Evolutionary conservation across 2,888 invertebrate genomes (phyloP).

Genomic region (Thymelicus sylvestris): DNA sequence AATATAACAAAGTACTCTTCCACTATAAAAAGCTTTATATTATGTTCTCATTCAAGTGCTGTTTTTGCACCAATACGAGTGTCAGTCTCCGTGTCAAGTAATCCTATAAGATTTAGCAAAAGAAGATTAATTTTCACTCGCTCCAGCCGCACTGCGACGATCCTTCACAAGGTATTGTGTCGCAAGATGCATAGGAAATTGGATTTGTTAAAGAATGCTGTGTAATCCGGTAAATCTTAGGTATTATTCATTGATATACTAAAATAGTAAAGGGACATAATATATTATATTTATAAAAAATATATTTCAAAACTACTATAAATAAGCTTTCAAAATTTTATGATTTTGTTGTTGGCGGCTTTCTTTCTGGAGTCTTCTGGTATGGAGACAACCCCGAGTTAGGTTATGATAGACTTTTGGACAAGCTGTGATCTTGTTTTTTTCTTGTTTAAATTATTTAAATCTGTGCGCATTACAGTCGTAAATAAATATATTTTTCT

Average conservation of each 20-base stretch:
- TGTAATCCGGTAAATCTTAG: background rate
- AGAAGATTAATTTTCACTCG: slow-evolving; percentile 38
- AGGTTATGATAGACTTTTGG: no score
- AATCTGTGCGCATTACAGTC: no score
- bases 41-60: background rate
- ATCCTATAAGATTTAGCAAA: slow-evolving; percentile 40
- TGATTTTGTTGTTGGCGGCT: no score
- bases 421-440: no score
- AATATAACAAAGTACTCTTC: slow-evolving; percentile 3
- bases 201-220: background rate
- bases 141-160: background rate
- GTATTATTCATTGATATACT: background rate
- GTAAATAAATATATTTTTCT: no score
- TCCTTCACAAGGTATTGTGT: background rate
- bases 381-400: no score
- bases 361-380: no score
- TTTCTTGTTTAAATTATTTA: no score
- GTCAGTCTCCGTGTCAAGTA: slow-evolving; percentile 28
- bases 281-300: no score
- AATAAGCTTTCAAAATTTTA: no score
- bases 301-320: no score
- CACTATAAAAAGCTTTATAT: slow-evolving; percentile 4
- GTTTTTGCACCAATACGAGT: background rate
- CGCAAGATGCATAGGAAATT: background rate
- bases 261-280: no score